Evolutionary conservation across 2,113 vertebrate genomes (phyloP).

Genomic region (Ibidorhyncha struthersii): DNA sequence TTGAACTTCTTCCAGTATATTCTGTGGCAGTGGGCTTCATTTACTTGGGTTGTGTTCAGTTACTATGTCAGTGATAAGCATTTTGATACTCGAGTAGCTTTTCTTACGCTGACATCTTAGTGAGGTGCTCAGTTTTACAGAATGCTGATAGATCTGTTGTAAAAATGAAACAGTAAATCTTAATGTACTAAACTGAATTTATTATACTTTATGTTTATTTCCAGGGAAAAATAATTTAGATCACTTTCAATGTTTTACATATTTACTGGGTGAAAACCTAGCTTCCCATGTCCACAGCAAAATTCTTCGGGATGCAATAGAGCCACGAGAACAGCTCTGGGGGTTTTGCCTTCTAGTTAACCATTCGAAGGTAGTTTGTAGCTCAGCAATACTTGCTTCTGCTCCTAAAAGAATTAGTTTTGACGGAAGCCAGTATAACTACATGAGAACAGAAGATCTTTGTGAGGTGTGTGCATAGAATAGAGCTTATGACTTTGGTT

Average conservation of each 20-base stretch:
- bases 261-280: not conserved
- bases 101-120: conserved; percentile 16
- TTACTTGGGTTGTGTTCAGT: conserved; percentile 18
- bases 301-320: not conserved
- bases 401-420: not conserved
- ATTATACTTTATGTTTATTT: conserved; percentile 7
- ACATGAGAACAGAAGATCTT: not conserved
- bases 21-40: conserved; percentile 40
- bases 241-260: not conserved
- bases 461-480: not conserved
- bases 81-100: conserved; percentile 28
- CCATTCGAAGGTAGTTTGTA: not conserved
- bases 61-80: not conserved
- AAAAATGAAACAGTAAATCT: not conserved
- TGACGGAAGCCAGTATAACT: not conserved
- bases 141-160: conserved; percentile 6
- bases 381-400: not conserved
- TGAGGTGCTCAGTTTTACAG: conserved; percentile 20
- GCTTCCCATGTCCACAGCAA: not conserved
- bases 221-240: not conserved
- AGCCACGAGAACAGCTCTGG: not conserved
- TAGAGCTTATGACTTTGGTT: not conserved
- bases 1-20: conserved; percentile 39
- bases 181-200: not conserved
- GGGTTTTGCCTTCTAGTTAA: not conserved